Evolutionary conservation across 2,888 invertebrate species (phyloP), one percentile per base, ranked within the genome.

Genomic region (Lochmaea crataegi): DNA sequence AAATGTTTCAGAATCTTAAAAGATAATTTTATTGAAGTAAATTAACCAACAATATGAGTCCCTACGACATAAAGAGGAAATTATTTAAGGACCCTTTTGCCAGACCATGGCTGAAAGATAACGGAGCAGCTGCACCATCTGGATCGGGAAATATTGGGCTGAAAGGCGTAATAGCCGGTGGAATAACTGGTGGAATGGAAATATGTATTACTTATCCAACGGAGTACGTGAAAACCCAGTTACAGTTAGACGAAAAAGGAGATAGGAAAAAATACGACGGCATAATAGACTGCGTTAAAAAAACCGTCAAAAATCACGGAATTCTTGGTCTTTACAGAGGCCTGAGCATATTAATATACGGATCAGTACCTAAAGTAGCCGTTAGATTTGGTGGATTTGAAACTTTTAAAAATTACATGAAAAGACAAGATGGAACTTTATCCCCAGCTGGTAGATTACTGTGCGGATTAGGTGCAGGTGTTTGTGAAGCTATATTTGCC

Each of bases 121-220:
- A 88, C 76, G 93, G 92, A 57, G 92, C 92, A 79, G 94, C 94
- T 65, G 92, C 92, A 78, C 92, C 94, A 75, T 93, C 94, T 73
- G 64, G 53, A 41, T 42, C 41, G 73, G 90, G 91, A 64, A 89
- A 90, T 60, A 90, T 92, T 78, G 96, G 96, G 14, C 79, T 97
- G 48, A 97, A 98, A 88, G 98, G 98, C 83, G 95, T 98, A 77
- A 90, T 98, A 70, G 98, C 87, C 72, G 87, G 94, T 82, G 98
- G 97, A 65, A 97, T 99, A 75, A 98, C 98, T 72, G 98, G 99
- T 76, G 99, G 97, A 80, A 96, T 99, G 85, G 99, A 99, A 90
- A 98, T 99, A 85, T 98, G 98, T 89, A 99, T 99, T 80, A 99
- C 99, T 81, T 99, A 96, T 88, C 99, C 99, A 12, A 99, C 99